phyloP scores from a whole-genome alignment of 2,797 vertebrate genomes.

The Jordanella pulchra region DNA sequence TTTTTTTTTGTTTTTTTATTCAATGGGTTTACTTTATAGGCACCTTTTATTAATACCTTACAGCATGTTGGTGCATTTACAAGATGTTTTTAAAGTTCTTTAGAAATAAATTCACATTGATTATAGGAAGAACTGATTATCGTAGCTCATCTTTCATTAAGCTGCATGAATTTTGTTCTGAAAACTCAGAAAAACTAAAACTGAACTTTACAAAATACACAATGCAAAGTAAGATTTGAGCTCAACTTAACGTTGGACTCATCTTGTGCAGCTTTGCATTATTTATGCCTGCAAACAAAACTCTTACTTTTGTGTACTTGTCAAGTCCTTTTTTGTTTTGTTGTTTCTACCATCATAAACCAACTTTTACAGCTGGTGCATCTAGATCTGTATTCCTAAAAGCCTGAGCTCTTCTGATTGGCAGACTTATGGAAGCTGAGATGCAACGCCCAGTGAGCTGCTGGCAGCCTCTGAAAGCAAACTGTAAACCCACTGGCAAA shows the following conservation, averaged over 20 bases:
- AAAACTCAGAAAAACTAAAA: neutral
- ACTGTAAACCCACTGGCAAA: constrained; percentile 1
- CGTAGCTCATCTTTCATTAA: neutral
- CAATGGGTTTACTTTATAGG: no score
- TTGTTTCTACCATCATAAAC: neutral
- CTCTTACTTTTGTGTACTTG: neutral
- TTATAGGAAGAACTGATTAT: neutral
- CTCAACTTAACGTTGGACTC: neutral
- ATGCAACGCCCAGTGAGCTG: neutral
- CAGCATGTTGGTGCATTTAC: no score
- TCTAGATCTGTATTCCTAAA: neutral
- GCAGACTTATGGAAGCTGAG: neutral
- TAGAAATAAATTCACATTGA: neutral
- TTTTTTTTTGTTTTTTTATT: no score
- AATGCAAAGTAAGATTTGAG: neutral
- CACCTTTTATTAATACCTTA: no score
- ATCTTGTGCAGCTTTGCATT: neutral
- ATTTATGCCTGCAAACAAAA: neutral
- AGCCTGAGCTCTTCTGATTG: neutral
- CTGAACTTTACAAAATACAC: neutral
- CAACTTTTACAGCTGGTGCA: neutral
- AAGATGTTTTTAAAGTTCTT: no score
- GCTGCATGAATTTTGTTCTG: neutral
- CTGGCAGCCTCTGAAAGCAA: constrained; percentile 5
- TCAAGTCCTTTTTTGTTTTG: neutral